Base-by-base conservation (phyloP, 2,888 invertebrate genomes). In the Drosophila quinaria region DNA sequence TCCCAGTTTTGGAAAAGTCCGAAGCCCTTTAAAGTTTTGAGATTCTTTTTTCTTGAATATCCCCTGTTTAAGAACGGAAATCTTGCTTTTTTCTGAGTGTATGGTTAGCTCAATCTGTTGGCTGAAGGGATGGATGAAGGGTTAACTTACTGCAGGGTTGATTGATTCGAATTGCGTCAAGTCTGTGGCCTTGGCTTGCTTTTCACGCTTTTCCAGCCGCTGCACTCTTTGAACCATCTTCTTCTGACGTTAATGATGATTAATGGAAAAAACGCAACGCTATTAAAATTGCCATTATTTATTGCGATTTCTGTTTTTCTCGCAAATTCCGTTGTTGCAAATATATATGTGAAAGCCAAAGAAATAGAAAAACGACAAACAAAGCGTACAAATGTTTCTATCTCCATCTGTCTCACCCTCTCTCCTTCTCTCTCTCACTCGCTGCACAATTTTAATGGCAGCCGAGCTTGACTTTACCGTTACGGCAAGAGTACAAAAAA, bases 181-280 rank as follows among this genome's bases (percentile, higher is more conserved):
- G 55, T 25, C 56, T 11, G 15, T 41, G 89, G 77, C 84, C 90
- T 84, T 84, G 84, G 74, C 89, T 86, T 52, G 85, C 69, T 90
- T 90, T 85, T 80, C 90, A 72, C 89, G 84, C 87, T 89, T 90
- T 85, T 90, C 90, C 85, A 80, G 81, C 42, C 90, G 71, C 60
- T 87, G 81, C 89, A 78, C 71, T 70, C 70, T 37, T 56, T 41
- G 33, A 10, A 59, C 49, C 49, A 50, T 62, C 52, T 11, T 46
- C 74, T 77, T 25, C 25, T 5, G 88, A 90, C 90, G 89, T 89
- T 89, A 87, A 90, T 90, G 86, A 77, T 83, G 87, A 84, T 82
- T 72, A 83, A 85, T 89, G 88, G 8, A 33, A 78, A 73, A 77
- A 79, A 76, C 70, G 77, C 74, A 83, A 70, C 50, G 78, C 74